phyloP scores from a whole-genome alignment of 2,888 invertebrate species.

The Lepidochitona cinerea region DNA sequence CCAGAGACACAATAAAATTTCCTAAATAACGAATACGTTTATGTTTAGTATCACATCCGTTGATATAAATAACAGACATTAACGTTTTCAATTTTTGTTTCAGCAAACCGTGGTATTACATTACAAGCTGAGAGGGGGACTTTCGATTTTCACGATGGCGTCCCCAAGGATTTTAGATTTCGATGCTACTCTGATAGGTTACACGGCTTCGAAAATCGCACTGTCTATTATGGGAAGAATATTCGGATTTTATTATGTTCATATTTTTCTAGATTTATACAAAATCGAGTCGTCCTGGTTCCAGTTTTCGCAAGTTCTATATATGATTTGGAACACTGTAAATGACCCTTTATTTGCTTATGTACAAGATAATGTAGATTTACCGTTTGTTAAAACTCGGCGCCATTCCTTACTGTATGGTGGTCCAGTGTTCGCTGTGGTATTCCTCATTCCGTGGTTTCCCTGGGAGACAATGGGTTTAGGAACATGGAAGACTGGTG shows the following conservation, averaged over 20 bases:
- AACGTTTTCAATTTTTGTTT: too few species aligned
- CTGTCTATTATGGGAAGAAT: not conserved
- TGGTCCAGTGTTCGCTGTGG: conserved; percentile 68
- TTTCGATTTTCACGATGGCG: not conserved
- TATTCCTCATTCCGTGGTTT: conserved; percentile 70
- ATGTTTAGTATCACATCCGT: too few species aligned
- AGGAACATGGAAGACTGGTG: conserved; percentile 61
- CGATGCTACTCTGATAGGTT: not conserved
- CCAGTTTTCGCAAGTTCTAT: conserved; percentile 69
- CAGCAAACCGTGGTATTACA: too few species aligned
- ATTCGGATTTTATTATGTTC: conserved; percentile 72
- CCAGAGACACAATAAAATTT: too few species aligned
- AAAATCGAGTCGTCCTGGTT: conserved; percentile 71
- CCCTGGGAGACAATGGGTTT: conserved; percentile 66
- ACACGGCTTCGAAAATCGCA: not conserved
- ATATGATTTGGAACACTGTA: conserved; percentile 72
- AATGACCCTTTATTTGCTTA: conserved; percentile 73
- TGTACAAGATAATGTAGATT: conserved; percentile 58
- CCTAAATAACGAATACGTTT: too few species aligned
- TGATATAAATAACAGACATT: too few species aligned
- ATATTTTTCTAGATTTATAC: conserved; percentile 70
- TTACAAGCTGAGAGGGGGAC: too few species aligned
- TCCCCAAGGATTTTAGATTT: not conserved
- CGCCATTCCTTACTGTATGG: conserved; percentile 69
- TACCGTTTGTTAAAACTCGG: conserved; percentile 64